These are phyloP conservation scores for Caenorhabditis imperialis DNA, from an alignment of 2,888 invertebrate genomes.

Conservation along the genomic window DNA sequence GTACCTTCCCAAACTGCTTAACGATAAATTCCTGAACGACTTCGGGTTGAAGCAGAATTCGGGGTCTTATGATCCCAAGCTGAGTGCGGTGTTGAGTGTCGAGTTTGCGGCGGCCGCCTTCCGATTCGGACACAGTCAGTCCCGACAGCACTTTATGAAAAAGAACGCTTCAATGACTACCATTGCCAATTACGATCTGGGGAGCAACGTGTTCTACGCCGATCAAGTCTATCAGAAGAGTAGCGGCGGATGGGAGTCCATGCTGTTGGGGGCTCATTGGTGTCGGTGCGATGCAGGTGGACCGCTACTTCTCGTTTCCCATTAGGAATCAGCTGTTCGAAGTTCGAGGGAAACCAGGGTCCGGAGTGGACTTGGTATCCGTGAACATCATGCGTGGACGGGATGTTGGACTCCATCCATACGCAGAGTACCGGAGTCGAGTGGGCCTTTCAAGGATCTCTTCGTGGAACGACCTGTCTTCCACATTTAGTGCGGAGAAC, in stretches of 20 bases:
- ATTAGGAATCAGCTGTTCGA: constrained; percentile 83
- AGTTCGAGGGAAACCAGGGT: constrained; percentile 84
- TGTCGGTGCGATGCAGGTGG: constrained; percentile 55
- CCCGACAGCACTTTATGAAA: constrained; percentile 49
- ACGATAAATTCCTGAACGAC: constrained; percentile 20
- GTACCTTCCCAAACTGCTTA: constrained; percentile 86
- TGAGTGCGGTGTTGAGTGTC: constrained; percentile 24
- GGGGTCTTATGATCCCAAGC: constrained; percentile 18
- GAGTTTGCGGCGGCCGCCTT: constrained; percentile 92
- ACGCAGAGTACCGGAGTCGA: constrained; percentile 28
- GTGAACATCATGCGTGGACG: constrained; percentile 88
- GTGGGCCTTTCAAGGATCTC: constrained; percentile 50
- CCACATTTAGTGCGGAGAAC: constrained; percentile 48
- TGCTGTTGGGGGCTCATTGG: constrained; percentile 58
- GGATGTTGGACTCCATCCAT: constrained; percentile 59
- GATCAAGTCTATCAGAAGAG: constrained; percentile 36
- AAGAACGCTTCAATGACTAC: constrained; percentile 25
- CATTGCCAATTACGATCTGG: constrained; percentile 40
- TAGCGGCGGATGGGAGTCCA: constrained; percentile 44
- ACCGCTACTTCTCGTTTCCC: constrained; percentile 60
- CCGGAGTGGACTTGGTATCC: constrained; percentile 90
- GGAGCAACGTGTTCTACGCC: constrained; percentile 49
- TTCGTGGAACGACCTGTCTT: constrained; percentile 47
- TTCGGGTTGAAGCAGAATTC: constrained; percentile 34
- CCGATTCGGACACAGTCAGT: constrained; percentile 84